These are phyloP conservation scores for Tachina lurida DNA, from an alignment of 2,888 invertebrate genomes.

Conservation along the genomic window DNA sequence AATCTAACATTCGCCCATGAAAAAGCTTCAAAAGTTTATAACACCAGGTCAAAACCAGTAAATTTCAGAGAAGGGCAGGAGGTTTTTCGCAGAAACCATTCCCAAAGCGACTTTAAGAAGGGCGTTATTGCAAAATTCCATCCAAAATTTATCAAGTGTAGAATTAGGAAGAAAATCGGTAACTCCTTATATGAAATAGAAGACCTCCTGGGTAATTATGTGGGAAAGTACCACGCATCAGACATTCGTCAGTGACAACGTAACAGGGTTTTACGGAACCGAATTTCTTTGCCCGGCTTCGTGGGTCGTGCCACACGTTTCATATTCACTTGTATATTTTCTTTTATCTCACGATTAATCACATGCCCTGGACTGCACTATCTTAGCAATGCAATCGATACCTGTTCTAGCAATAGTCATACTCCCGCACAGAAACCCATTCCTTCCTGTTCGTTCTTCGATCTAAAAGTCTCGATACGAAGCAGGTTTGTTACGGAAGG, in stretches of 20 bases:
- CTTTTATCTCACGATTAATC: too few relatives aligned
- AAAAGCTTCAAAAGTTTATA: background rate
- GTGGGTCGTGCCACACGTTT: constrained; percentile 16
- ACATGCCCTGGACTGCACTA: too few relatives aligned
- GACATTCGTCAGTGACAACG: background rate
- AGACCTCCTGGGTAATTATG: background rate
- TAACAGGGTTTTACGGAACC: too few relatives aligned
- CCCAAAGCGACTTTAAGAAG: background rate
- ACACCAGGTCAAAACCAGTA: background rate
- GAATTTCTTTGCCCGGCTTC: background rate
- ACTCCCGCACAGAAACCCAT: background rate
- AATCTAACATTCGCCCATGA: background rate
- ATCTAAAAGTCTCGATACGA: background rate
- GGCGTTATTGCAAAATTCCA: background rate
- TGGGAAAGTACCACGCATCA: background rate
- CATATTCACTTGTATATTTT: background rate
- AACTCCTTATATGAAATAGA: background rate
- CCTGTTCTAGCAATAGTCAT: too few relatives aligned
- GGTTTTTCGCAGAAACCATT: background rate
- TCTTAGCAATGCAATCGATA: too few relatives aligned
- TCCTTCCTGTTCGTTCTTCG: constrained; percentile 6
- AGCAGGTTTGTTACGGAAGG: constrained; percentile 7
- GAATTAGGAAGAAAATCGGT: background rate
- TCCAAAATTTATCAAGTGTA: background rate
- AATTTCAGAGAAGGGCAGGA: background rate